These are phyloP conservation scores for Amyelois transitella DNA, from an alignment of 1,140 invertebrate genomes.

Conservation along the genomic window DNA sequence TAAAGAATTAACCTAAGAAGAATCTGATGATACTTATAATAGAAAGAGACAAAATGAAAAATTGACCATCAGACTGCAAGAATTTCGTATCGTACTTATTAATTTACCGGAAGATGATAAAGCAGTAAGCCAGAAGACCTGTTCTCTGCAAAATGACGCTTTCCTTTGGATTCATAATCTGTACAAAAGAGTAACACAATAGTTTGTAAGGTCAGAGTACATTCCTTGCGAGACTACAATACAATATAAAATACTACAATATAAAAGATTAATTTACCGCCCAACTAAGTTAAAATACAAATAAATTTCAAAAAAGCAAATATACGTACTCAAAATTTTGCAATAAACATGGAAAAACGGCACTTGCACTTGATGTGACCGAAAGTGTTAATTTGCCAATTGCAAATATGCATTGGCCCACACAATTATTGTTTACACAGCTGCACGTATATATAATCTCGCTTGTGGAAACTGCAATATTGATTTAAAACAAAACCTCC, in stretches of 20 bases:
- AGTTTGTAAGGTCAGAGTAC: too few species aligned
- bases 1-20: too few species aligned
- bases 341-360: conserved; percentile 27
- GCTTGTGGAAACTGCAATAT: conserved; percentile 10
- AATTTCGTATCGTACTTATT: too few species aligned
- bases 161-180: too few species aligned
- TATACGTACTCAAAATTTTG: conserved; percentile 12
- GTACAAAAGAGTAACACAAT: too few species aligned
- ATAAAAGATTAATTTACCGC: conserved; percentile 11
- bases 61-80: too few species aligned
- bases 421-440: conserved; percentile 41
- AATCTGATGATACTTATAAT: too few species aligned
- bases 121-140: too few species aligned
- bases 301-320: conserved; percentile 14
- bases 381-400: conserved; percentile 52
- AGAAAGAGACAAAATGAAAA: too few species aligned
- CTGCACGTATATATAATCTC: conserved; percentile 22
- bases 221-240: not conserved
- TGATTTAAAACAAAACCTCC: not conserved
- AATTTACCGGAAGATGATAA: too few species aligned
- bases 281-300: conserved; percentile 16
- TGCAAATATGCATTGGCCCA: conserved; percentile 52
- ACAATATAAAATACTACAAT: not conserved
- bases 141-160: too few species aligned
- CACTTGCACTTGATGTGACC: conserved; percentile 33